Evolutionary conservation across 2,797 vertebrate species (phyloP), one percentile per base, ranked within the genome.

Genomic region (Moxostoma hubbsi): DNA sequence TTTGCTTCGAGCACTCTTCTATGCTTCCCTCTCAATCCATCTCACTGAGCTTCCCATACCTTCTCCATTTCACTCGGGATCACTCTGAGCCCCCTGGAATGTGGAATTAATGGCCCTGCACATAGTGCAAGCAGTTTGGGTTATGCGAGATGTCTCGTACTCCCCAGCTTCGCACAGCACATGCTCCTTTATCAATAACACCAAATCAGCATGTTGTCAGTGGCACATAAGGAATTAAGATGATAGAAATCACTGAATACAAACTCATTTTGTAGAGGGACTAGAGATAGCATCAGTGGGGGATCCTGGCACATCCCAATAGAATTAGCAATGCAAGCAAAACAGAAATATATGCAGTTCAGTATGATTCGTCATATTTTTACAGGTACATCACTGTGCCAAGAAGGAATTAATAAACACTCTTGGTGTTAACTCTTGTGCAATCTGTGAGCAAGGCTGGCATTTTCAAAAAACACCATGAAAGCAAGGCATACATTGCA

Each of bases 1-100:
- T 84, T 89, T 82, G 9, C 36, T 45, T 47, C 57, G 13, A 47
- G 68, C 73, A 69, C 61, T 47, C 61, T 77, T 85, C 82, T 82
- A 36, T 67, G 77, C 81, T 79, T 86, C 83, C 72, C 79, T 65
- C 81, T 84, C 83, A 78, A 79, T 79, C 59, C 47, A 50, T 10
- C 65, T 47, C 53, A 70, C 49, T n/a, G 24, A 45, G 63, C 75
- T 59, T 75, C 65, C 45, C 59, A 43, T 64, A 16, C 51, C 50
- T 13, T 80, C 71, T 79, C 75, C 55, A 70, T 81, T 79, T 80
- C 71, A 66, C 24, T 53, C 15, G 12, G 61, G 72, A 70, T 79
- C 54, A 68, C 47, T 62, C 73, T 55, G 65, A 72, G 69, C 68
- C 77, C 49, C 63, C 47, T 59, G 80, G 69, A 82, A 83, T 83